phyloP scores from a whole-genome alignment of 2,888 invertebrate species.

The Euzophera pinguis region DNA sequence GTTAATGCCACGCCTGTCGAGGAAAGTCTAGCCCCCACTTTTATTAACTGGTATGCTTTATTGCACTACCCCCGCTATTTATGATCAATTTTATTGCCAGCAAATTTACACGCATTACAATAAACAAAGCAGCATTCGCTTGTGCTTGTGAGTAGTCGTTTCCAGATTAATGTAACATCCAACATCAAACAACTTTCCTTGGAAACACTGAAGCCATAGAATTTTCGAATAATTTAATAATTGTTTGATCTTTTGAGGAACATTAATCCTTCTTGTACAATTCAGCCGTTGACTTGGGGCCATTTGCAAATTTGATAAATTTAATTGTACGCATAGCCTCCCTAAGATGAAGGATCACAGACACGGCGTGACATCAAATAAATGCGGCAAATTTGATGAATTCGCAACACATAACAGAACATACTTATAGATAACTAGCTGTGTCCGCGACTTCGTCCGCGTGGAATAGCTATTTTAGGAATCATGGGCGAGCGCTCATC shows the following conservation, averaged over 20 bases:
- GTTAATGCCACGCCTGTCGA: no score
- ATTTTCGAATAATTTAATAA: slow-evolving; percentile 58
- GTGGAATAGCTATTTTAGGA: no score
- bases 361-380: background rate
- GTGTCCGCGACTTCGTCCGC: no score
- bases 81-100: no score
- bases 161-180: slow-evolving; percentile 6
- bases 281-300: slow-evolving; percentile 59
- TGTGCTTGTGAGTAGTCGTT: background rate
- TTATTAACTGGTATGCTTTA: no score
- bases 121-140: background rate
- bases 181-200: slow-evolving; percentile 23
- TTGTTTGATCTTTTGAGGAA: slow-evolving; percentile 57
- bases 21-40: no score
- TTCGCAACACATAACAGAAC: no score
- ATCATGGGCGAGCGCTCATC: no score
- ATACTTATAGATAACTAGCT: no score
- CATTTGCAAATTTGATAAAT: slow-evolving; percentile 64
- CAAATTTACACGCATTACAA: background rate
- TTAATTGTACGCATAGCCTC: slow-evolving; percentile 4
- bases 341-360: background rate
- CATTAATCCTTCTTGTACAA: slow-evolving; percentile 70
- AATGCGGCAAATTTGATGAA: background rate
- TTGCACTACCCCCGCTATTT: no score
- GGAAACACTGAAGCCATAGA: slow-evolving; percentile 25